Conservation (phyloP, 2,113 vertebrate genomes). For the Podocnemis expansa region DNA sequence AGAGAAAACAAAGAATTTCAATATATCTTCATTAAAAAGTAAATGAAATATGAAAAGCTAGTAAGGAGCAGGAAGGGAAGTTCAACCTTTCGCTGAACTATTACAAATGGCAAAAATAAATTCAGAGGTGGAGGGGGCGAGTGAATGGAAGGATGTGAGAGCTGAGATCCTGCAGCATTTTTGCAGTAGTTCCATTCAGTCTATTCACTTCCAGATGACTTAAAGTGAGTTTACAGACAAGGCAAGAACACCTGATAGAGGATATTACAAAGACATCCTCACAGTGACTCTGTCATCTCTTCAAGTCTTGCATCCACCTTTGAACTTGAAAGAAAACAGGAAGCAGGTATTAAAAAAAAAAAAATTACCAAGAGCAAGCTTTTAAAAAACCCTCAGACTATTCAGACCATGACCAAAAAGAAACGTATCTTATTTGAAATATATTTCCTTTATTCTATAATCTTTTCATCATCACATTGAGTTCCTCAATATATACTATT, state of each 20-base stretch:
- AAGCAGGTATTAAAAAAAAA: neutral
- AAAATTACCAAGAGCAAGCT: neutral
- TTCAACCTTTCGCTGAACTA: conserved; percentile 49
- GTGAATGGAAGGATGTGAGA: conserved; percentile 20
- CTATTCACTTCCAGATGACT: conserved; percentile 30
- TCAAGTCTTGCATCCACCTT: conserved; percentile 1
- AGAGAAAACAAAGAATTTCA: conserved; percentile 38
- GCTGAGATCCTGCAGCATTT: conserved; percentile 43
- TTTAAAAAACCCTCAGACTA: neutral
- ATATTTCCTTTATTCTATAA: conserved; percentile 16
- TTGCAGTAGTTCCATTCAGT: conserved; percentile 34
- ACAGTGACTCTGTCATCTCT: neutral
- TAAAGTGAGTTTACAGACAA: conserved; percentile 22
- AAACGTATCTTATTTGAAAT: conserved; percentile 38
- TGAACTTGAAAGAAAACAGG: neutral
- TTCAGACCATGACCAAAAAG: neutral
- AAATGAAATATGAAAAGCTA: conserved; percentile 41
- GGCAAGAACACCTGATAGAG: conserved; percentile 39
- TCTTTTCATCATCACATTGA: neutral
- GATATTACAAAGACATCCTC: conserved; percentile 1
- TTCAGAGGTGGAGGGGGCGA: conserved; percentile 28
- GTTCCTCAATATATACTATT: conserved; percentile 26
- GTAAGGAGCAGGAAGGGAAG: conserved; percentile 23
- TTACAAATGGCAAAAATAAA: conserved; percentile 51
- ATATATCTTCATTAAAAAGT: neutral